Conservation (phyloP, 2,888 invertebrate species). For the Epinotia demarniana region DNA sequence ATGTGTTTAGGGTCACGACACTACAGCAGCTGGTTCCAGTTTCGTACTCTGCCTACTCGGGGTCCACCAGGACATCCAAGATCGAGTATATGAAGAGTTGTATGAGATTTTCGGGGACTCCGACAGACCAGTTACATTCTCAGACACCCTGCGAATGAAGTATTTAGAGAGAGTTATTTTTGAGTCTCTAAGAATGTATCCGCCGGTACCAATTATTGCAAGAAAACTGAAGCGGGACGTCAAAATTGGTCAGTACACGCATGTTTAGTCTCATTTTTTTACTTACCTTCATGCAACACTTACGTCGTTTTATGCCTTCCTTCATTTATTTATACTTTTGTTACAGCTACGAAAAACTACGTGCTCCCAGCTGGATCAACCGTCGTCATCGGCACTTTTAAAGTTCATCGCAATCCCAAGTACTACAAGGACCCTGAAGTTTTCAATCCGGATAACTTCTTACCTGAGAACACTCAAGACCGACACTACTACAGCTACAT, state of each 20-base stretch:
- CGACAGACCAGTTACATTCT: slow-evolving; percentile 90
- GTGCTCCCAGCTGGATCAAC: slow-evolving; percentile 89
- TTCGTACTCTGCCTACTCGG: slow-evolving; percentile 94
- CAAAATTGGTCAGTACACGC: slow-evolving; percentile 83
- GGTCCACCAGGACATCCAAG: slow-evolving; percentile 91
- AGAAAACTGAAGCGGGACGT: slow-evolving; percentile 88
- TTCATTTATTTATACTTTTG: slow-evolving; percentile 15
- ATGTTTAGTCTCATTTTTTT: slow-evolving; percentile 11
- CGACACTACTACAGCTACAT: slow-evolving; percentile 92
- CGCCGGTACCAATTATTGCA: slow-evolving; percentile 92
- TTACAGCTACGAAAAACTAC: slow-evolving; percentile 86
- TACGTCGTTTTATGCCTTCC: not conserved
- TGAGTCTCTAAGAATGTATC: slow-evolving; percentile 91
- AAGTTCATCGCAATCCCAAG: slow-evolving; percentile 87
- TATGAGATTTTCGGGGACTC: slow-evolving; percentile 91
- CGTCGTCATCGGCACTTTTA: slow-evolving; percentile 87
- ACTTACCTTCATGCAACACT: not conserved
- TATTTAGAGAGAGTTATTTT: slow-evolving; percentile 91
- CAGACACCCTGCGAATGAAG: slow-evolving; percentile 92
- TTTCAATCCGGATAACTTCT: slow-evolving; percentile 92
- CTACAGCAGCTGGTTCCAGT: slow-evolving; percentile 90
- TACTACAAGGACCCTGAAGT: slow-evolving; percentile 88
- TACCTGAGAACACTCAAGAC: slow-evolving; percentile 89
- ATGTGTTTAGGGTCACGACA: slow-evolving; percentile 72
- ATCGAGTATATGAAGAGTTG: slow-evolving; percentile 89